Evolutionary conservation across 2,888 invertebrate species (phyloP).

Genomic region (Chromoteleia sp.): DNA sequence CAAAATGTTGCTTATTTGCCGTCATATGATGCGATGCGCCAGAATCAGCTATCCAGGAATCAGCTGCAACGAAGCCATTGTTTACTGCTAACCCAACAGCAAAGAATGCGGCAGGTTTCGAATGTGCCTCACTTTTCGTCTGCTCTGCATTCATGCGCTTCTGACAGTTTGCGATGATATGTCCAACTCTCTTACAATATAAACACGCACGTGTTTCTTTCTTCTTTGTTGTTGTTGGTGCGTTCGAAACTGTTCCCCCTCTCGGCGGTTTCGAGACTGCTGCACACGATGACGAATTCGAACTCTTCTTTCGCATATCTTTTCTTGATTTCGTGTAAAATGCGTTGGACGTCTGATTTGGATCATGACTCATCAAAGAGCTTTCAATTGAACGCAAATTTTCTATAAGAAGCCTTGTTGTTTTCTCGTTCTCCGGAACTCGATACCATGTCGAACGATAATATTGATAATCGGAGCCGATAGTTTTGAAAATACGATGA

Average conservation of each 20-base stretch:
- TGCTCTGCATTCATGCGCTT: conserved; percentile 31
- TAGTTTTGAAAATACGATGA: conserved; percentile 71
- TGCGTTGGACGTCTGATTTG: conserved; percentile 42
- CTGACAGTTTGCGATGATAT: conserved; percentile 62
- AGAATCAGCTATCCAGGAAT: conserved; percentile 65
- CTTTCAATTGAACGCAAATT: too few species aligned
- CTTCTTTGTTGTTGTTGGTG: too few species aligned
- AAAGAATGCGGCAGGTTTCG: neutral
- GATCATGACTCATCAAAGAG: conserved; percentile 36
- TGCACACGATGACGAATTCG: too few species aligned
- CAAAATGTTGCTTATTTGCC: conserved; percentile 52
- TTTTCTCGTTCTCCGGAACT: too few species aligned
- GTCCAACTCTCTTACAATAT: conserved; percentile 68
- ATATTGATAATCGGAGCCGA: conserved; percentile 69
- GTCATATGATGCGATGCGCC: conserved; percentile 58
- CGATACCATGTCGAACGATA: conserved; percentile 69
- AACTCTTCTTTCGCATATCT: too few species aligned
- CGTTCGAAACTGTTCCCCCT: too few species aligned
- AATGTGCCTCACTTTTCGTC: too few species aligned
- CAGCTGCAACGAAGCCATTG: conserved; percentile 54
- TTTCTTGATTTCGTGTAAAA: conserved; percentile 64
- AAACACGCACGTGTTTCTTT: conserved; percentile 53
- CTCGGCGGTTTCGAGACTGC: too few species aligned
- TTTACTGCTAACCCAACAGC: neutral
- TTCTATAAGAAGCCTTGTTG: too few species aligned